Evolutionary conservation across 2,113 vertebrate genomes (phyloP), one percentile per base, ranked within the genome.

Genomic region (Nematolebias whitei): DNA sequence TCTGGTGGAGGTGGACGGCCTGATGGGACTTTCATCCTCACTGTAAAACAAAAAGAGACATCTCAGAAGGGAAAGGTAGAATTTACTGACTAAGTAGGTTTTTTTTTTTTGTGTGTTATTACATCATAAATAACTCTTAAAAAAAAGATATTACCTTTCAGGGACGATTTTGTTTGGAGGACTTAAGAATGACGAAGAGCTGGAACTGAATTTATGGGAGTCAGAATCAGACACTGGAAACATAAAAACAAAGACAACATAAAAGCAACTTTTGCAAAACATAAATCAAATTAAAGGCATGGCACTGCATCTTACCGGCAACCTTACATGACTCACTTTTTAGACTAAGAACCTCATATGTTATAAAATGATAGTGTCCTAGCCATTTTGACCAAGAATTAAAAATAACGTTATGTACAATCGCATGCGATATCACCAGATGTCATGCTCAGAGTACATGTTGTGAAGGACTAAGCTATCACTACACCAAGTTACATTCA

Each of bases 21-120:
- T 88, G 45, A 89, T 77, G 32, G 76, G 85, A 75, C 86, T 88
- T 83, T 93, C 91, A 26, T 91, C 90, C 63, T 90, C 92, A 75
- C 92, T 93, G 79, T 26, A 29, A 85, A 77, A 62, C 10, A 65
- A 26, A 3, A 45, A 12, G 40, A 12, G 39, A 51, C 15, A 50
- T 38, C 52, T 24, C 23, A 49, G 3, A 57, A 22, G 20, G 23
- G 14, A 62, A 50, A 44, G 1, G 6, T 16, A 0, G 2, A 29
- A 54, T 18, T 10, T 23, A 45, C 12, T 40, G 23, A 18, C 1
- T 12, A 20, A 47, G 15, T 24, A 7, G 39, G 20, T 0, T 23
- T 26, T 32, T 45, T 48, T 35, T 51, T n/a, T 10, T 9, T 26
- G 40, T 26, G n/a, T n/a, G n/a, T n/a, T n/a, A n/a, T n/a, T n/a